phyloP scores from a whole-genome alignment of 1,140 invertebrate genomes.

The Muscidifurax raptorellus region DNA sequence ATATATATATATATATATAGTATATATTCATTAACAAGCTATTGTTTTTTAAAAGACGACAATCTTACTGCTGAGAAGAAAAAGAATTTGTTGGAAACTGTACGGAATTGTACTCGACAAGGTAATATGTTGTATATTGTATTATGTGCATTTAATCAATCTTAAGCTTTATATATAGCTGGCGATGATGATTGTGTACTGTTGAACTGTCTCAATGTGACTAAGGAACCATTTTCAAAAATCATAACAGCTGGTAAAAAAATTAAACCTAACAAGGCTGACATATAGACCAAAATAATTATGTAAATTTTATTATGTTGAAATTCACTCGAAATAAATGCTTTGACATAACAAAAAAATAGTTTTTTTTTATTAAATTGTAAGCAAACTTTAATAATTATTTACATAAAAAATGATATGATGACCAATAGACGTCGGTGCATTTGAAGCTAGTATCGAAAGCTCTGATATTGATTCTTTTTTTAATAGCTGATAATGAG shows the following conservation, averaged over 20 bases:
- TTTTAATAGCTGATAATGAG: background rate
- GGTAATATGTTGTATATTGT: background rate
- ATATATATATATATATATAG: background rate
- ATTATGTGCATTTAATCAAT: too few species aligned
- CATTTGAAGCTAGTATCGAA: too few species aligned
- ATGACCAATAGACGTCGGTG: too few species aligned
- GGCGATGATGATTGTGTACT: background rate
- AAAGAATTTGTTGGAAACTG: background rate
- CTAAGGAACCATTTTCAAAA: background rate
- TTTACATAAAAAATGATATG: too few species aligned
- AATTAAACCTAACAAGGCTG: background rate
- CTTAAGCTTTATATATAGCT: background rate
- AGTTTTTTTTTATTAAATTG: too few species aligned
- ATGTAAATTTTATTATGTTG: too few species aligned
- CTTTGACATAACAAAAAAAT: too few species aligned
- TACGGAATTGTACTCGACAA: background rate
- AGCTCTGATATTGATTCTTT: background rate
- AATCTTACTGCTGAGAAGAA: background rate
- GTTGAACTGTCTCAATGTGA: background rate
- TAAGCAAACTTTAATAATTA: too few species aligned
- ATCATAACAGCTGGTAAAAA: background rate
- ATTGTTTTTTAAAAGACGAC: background rate
- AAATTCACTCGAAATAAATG: too few species aligned
- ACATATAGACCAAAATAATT: too few species aligned
- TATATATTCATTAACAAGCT: background rate